Percentiles rank a stretch among this genome's conserved stretches.
These are phyloP conservation scores for Drosophila glabriapex DNA, from an alignment of 2,888 invertebrate species.

Conservation along the genomic window DNA sequence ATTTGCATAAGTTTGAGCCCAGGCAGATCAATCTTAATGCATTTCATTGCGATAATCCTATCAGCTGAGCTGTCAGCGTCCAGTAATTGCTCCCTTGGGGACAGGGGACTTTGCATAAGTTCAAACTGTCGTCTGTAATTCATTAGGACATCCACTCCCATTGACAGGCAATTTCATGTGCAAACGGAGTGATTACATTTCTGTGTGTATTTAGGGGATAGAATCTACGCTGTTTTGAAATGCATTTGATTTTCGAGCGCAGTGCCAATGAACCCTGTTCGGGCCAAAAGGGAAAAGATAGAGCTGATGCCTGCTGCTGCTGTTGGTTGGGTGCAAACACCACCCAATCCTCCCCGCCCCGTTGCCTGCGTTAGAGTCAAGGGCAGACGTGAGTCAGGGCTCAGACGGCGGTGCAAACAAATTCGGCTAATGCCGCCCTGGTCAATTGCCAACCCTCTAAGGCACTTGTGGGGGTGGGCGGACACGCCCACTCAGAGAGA, in stretches of 20 bases:
- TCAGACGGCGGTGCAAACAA: conserved; percentile 78
- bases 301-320: conserved; percentile 23
- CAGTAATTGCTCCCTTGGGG: conserved; percentile 23
- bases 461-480: background rate
- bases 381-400: conserved; percentile 69
- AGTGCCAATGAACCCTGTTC: conserved; percentile 66
- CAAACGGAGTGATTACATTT: conserved; percentile 23
- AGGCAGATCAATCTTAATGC: conserved; percentile 12
- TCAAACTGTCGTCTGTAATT: conserved; percentile 28
- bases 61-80: conserved; percentile 17
- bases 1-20: conserved; percentile 21
- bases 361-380: conserved; percentile 43
- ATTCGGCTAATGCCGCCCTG: conserved; percentile 66
- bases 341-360: background rate
- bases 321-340: conserved; percentile 6
- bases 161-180: conserved; percentile 36
- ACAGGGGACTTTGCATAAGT: background rate
- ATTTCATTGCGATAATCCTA: conserved; percentile 23
- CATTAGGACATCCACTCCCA: conserved; percentile 28
- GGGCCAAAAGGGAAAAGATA: conserved; percentile 20
- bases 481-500: conserved; percentile 30
- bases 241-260: conserved; percentile 61
- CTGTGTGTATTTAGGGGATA: conserved; percentile 12
- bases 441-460: conserved; percentile 30
- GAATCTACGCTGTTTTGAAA: conserved; percentile 25